Base-by-base conservation (phyloP, 2,113 vertebrate genomes). In the Vidua chalybeata region DNA sequence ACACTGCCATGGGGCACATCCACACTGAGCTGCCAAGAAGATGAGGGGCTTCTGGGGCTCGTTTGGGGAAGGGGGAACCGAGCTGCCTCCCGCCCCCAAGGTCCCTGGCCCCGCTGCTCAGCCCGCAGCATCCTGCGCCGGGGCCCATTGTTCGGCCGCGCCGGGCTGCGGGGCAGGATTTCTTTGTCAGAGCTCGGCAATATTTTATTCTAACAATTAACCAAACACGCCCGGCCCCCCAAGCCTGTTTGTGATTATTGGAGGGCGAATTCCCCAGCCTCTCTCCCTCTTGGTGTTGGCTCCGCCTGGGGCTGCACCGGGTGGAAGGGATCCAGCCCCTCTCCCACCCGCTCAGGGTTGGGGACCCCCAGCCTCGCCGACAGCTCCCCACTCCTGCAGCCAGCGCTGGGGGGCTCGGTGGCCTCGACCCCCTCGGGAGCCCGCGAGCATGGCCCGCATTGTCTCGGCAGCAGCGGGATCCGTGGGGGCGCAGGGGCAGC, bases 191-290 rank as follows among this genome's bases (percentile, higher is more conserved):
- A 87, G 73, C 94, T 77, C 54, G 51, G 76, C 73, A 56, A 76
- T 93, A 92, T 97, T 97, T 96, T 93, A 94, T 96, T 92, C 94
- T 55, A 93, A 93, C 96, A 97, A 97, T 96, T 93, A 95, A 67
- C 93, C 95, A 91, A 97, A 84, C 91, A 67, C 94, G 14, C 85
- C 95, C 74, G 90, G 95, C 87, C 88, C 66, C 74, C 73, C 9
- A 46, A 84, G 94, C 96, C 97, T 96, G 96, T 66, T 96, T 94
- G 94, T 95, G 93, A 97, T 97, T 97, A 96, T 89, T 96, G 80
- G 83, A 94, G 86, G 89, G 62, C n/a, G 27, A 72, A 56, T 87
- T 84, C 81, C 71, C 89, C 84, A 72, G 89, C 85, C 37, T 52
- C 27, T 27, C 90, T 92, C 86, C 91, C 77, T 95, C 69, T 73